A percentile compares a stretch with the other conserved stretches of the same genome.
phyloP scores from a whole-genome alignment of 1,140 invertebrate genomes.

The Ruditapes philippinarum region DNA sequence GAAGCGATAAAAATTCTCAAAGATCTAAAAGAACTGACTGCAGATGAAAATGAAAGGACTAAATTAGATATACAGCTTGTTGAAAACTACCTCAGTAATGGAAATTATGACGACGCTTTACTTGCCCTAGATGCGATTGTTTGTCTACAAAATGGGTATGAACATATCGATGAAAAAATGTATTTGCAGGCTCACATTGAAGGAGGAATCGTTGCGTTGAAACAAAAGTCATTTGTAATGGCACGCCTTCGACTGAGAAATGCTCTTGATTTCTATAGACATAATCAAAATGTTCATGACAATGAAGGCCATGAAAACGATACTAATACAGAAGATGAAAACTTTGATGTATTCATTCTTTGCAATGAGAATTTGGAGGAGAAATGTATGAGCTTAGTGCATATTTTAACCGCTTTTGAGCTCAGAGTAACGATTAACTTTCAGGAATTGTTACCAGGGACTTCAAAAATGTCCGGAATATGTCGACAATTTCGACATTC shows the following conservation, averaged over 20 bases:
- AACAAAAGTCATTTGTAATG: not conserved
- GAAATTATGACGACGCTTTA: slow-evolving; percentile 29
- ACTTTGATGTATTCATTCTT: slow-evolving; percentile 16
- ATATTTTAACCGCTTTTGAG: not conserved
- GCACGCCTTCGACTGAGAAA: slow-evolving; percentile 33
- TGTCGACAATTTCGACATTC: not conserved
- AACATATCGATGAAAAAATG: not conserved
- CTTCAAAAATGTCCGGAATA: not conserved
- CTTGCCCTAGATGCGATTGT: slow-evolving; percentile 15
- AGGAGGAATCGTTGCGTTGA: slow-evolving; percentile 7
- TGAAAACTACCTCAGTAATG: not conserved
- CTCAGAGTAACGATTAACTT: slow-evolving; percentile 7
- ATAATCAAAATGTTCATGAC: not conserved
- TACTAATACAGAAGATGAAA: not conserved
- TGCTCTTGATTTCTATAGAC: not conserved
- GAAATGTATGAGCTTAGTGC: not conserved
- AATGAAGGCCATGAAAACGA: not conserved
- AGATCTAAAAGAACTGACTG: not conserved
- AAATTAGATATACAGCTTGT: not conserved
- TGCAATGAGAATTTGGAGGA: slow-evolving; percentile 9
- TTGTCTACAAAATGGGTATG: not conserved
- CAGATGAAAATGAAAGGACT: slow-evolving; percentile 7
- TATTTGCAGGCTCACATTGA: slow-evolving; percentile 23
- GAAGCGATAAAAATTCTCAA: not conserved
- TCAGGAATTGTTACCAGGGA: not conserved